phyloP scores from a whole-genome alignment of 2,888 invertebrate genomes.

The Synanthedon formicaeformis region DNA sequence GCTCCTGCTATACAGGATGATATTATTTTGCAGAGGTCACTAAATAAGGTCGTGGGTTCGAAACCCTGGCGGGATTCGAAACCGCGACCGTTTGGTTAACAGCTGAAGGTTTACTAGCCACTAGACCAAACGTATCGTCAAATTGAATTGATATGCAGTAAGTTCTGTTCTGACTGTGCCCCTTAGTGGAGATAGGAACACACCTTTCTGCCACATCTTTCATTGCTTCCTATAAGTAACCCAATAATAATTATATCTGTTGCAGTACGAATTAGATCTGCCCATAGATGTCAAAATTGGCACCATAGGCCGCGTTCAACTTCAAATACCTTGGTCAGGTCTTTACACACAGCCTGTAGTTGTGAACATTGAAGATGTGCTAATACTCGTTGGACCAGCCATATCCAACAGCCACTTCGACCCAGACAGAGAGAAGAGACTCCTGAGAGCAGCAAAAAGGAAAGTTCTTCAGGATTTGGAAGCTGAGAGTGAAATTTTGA shows the following conservation, averaged over 20 bases:
- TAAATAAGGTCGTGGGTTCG: too few relatives aligned
- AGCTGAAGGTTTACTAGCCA: too few relatives aligned
- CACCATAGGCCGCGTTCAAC: slow-evolving; percentile 78
- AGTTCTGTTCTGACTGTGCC: too few relatives aligned
- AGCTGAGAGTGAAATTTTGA: slow-evolving; percentile 68
- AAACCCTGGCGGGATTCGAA: too few relatives aligned
- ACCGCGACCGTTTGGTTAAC: too few relatives aligned
- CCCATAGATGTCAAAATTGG: slow-evolving; percentile 87
- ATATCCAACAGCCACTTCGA: slow-evolving; percentile 77
- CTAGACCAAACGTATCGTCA: too few relatives aligned
- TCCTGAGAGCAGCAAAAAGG: slow-evolving; percentile 79
- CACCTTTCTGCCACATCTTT: too few relatives aligned
- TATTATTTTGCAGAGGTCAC: too few relatives aligned
- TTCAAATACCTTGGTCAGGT: slow-evolving; percentile 84
- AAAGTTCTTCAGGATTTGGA: slow-evolving; percentile 78
- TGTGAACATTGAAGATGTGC: slow-evolving; percentile 81
- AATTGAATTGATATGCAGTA: too few relatives aligned
- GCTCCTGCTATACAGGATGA: too few relatives aligned
- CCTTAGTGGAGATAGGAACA: too few relatives aligned
- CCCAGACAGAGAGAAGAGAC: slow-evolving; percentile 77
- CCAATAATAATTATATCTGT: slow-evolving; percentile 12
- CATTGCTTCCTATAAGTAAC: too few relatives aligned
- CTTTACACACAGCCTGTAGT: slow-evolving; percentile 80
- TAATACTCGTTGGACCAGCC: slow-evolving; percentile 81
- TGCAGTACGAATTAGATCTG: slow-evolving; percentile 82